Percentiles rank a stretch among this genome's conserved stretches.
Evolutionary conservation across 2,888 invertebrate species (phyloP).

Genomic region (Napeogenes inachia): DNA sequence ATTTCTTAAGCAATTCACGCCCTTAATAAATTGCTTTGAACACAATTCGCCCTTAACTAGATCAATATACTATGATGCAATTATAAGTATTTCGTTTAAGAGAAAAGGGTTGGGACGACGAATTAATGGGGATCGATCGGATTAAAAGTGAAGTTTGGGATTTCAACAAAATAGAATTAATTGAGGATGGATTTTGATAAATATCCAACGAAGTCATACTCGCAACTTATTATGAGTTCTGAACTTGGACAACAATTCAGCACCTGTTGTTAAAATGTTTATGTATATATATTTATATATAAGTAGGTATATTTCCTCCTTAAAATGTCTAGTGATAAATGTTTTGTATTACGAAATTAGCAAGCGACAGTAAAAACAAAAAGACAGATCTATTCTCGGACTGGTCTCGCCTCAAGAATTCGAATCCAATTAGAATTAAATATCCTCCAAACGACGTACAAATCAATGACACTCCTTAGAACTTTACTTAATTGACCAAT

Average conservation of each 20-base stretch:
- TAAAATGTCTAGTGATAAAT: neutral
- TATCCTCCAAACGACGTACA: slow-evolving; percentile 58
- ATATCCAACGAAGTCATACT: slow-evolving; percentile 36
- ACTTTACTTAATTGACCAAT: slow-evolving; percentile 40
- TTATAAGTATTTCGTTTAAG: slow-evolving; percentile 60
- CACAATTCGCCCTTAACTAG: slow-evolving; percentile 45
- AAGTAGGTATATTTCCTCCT: too few relatives aligned
- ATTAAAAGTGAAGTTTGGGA: slow-evolving; percentile 64
- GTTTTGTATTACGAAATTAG: neutral
- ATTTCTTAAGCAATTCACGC: slow-evolving; percentile 29
- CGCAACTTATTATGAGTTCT: slow-evolving; percentile 22
- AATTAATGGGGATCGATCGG: slow-evolving; percentile 61
- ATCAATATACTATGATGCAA: slow-evolving; percentile 69
- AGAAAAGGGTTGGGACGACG: slow-evolving; percentile 41
- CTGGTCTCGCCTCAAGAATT: slow-evolving; percentile 42
- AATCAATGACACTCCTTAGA: slow-evolving; percentile 51
- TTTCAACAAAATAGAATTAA: slow-evolving; percentile 68
- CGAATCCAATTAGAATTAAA: slow-evolving; percentile 63
- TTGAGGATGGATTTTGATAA: slow-evolving; percentile 52
- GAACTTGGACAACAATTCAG: neutral
- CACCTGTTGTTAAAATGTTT: slow-evolving; percentile 1
- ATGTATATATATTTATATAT: too few relatives aligned
- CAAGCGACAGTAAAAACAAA: slow-evolving; percentile 21
- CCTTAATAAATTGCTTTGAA: slow-evolving; percentile 30
- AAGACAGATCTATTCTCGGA: slow-evolving; percentile 37